Percentiles rank a stretch among this genome's conserved stretches.
Conservation (phyloP, 2,888 invertebrate genomes). For the Drosophila mayaguana region DNA sequence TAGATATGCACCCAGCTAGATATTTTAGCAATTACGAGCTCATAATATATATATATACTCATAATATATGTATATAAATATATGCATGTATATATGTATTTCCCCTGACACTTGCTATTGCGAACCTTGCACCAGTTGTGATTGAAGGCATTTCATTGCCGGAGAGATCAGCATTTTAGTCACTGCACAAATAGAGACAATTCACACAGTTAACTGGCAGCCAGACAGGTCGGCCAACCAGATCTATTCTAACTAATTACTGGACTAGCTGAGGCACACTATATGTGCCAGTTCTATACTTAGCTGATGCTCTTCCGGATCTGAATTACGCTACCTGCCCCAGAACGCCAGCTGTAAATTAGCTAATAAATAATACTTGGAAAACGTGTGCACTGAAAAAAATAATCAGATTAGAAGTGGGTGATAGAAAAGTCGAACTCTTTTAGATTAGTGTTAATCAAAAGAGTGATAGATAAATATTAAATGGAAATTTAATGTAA, state of each 20-base stretch:
- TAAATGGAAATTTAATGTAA: too few relatives aligned
- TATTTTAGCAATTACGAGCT: too few relatives aligned
- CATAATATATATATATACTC: too few relatives aligned
- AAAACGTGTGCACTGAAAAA: constrained; percentile 9
- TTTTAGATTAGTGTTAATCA: too few relatives aligned
- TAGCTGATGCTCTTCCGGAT: constrained; percentile 53
- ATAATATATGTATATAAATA: too few relatives aligned
- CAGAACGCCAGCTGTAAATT: constrained; percentile 42
- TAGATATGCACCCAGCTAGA: neutral
- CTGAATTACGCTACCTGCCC: constrained; percentile 33
- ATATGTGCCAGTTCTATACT: constrained; percentile 20
- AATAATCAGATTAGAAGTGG: neutral
- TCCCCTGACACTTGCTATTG: constrained; percentile 37
- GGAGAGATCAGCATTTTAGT: constrained; percentile 38
- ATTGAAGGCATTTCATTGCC: constrained; percentile 29
- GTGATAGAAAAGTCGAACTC: neutral
- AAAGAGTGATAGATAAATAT: neutral
- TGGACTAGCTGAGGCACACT: constrained; percentile 12
- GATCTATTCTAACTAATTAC: constrained; percentile 48
- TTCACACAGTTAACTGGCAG: constrained; percentile 34
- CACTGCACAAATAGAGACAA: constrained; percentile 31
- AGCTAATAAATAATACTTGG: constrained; percentile 37
- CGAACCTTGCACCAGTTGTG: constrained; percentile 39
- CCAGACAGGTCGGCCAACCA: constrained; percentile 35
- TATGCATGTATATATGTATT: neutral